Base-by-base conservation (phyloP, 2,797 vertebrate species). In the Cossypha niveicapilla region DNA sequence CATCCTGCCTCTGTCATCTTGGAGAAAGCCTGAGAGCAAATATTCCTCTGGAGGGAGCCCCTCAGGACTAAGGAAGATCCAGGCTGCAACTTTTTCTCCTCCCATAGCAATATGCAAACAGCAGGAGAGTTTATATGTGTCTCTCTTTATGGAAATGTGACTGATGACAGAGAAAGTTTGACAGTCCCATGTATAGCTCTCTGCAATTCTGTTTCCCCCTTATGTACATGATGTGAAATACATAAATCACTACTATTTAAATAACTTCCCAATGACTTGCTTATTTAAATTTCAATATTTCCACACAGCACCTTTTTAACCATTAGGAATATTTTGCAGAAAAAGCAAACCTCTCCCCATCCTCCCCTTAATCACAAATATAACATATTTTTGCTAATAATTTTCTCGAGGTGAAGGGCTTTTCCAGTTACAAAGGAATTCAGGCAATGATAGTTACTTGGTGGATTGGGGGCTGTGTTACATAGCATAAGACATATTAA, bases 41-140 rank as follows among this genome's bases (percentile, higher is more conserved):
- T 1, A 39, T 22, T 86, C 92, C 95, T 95, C 90, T 95, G 93
- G 90, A 94, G 93, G 93, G 93, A 94, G 90, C 88, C 63, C 84
- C 93, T 79, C 86, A 65, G 78, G 92, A 89, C 58, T 37, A 68
- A 67, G 0, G 25, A 85, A 82, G 57, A 91, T 51, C 75, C 68
- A 93, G 57, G 10, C 62, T 87, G 71, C 83, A 94, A 96, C 94
- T 95, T 96, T 92, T 85, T 81, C 71, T 84, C 71, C 68, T 93
- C 54, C 39, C 75, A 67, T 7, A 82, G 88, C 67, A 86, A 85
- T 45, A 74, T 23, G 8, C 41, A 93, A 88, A 53, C 39, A 91
- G 72, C 25, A 77, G 65, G 39, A 74, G 65, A 72, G 90, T 89
- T 90, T 53, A 48, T 44, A 42, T 48, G 72, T 68, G 51, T 28